Evolutionary conservation across 2,113 vertebrate genomes (phyloP).

Genomic region (Apodemus speciosus): DNA sequence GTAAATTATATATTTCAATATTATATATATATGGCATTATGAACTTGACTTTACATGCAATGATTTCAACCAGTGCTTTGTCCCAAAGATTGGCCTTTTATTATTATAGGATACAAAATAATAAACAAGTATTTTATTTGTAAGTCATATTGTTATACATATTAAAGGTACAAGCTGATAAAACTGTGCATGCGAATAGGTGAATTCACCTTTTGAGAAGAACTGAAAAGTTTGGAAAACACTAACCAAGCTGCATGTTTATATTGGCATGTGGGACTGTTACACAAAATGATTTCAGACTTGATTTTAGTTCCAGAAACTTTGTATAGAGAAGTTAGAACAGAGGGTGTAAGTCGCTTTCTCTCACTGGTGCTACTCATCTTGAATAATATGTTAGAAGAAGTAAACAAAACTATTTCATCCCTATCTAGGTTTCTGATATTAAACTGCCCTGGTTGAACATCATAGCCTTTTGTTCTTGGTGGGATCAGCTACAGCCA

Average conservation of each 20-base stretch:
- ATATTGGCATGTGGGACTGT: neutral
- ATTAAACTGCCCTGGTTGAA: neutral
- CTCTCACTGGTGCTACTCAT: neutral
- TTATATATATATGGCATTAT: neutral
- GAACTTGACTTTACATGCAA: neutral
- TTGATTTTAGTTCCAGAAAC: neutral
- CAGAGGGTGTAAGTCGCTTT: too few species aligned
- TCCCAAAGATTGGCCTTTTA: too few species aligned
- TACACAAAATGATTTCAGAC: neutral
- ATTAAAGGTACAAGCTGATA: neutral
- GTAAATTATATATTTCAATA: too few species aligned
- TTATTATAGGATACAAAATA: neutral
- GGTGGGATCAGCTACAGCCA: neutral
- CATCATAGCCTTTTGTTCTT: neutral
- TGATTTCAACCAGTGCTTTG: neutral
- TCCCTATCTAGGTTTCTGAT: neutral
- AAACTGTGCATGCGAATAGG: fast-evolving
- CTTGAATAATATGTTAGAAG: neutral
- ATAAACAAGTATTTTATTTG: neutral
- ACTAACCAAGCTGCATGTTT: neutral
- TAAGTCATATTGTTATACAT: neutral
- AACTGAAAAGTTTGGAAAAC: neutral
- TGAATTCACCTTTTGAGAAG: neutral
- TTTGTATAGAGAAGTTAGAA: neutral
- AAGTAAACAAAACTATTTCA: neutral